Evolutionary conservation across 2,888 invertebrate species (phyloP).

Genomic region (Chymomyza caudatula): DNA sequence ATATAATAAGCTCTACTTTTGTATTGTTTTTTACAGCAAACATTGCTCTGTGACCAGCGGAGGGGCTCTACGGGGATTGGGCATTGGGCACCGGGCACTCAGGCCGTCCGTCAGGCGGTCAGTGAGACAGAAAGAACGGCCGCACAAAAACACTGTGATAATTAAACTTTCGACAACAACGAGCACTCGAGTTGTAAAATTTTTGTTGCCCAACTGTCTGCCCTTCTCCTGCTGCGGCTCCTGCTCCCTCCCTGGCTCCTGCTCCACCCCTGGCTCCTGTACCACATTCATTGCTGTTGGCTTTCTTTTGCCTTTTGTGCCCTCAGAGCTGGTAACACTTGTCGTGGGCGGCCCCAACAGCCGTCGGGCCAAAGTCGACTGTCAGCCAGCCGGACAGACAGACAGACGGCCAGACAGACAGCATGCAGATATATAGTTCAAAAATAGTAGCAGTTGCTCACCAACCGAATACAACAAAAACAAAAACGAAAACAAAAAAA

Average conservation of each 20-base stretch:
- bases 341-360: not conserved
- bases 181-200: slow-evolving; percentile 58
- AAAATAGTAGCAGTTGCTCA: not conserved
- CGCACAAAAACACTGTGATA: slow-evolving; percentile 59
- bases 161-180: slow-evolving; percentile 65
- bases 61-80: not conserved
- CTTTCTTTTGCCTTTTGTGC: slow-evolving; percentile 36
- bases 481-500: slow-evolving; percentile 12
- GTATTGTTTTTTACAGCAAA: not conserved
- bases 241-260: slow-evolving; percentile 27
- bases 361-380: slow-evolving; percentile 23
- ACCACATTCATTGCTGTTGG: slow-evolving; percentile 14
- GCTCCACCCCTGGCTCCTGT: slow-evolving; percentile 5
- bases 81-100: too few species aligned
- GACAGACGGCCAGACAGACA: slow-evolving; percentile 17
- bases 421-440: slow-evolving; percentile 48
- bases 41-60: not conserved
- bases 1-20: not conserved
- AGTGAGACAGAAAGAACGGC: slow-evolving; percentile 20
- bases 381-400: slow-evolving; percentile 28
- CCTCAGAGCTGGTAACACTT: slow-evolving; percentile 30
- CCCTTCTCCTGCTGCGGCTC: slow-evolving; percentile 1
- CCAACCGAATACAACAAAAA: slow-evolving; percentile 14
- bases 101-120: not conserved
- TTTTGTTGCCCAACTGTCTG: slow-evolving; percentile 47